A percentile compares a stretch with the other conserved stretches of the same genome.
Evolutionary conservation across 2,888 invertebrate genomes (phyloP).

Genomic region (Odontomyia ornata): DNA sequence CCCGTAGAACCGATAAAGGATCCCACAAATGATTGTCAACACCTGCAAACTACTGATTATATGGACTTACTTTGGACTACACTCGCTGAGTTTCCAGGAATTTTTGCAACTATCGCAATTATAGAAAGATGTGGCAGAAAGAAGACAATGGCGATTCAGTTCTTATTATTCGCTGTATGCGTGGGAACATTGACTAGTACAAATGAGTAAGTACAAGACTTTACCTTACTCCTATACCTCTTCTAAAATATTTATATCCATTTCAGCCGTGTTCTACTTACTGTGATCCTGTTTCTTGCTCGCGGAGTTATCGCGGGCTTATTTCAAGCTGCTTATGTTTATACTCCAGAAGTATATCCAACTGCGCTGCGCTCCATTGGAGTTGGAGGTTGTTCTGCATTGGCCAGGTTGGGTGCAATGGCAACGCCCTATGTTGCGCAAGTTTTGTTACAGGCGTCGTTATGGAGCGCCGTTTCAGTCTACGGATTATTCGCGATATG

Average conservation of each 20-base stretch:
- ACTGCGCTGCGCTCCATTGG: slow-evolving; percentile 88
- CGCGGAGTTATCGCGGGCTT: slow-evolving; percentile 92
- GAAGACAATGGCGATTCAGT: slow-evolving; percentile 93
- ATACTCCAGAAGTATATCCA: slow-evolving; percentile 95
- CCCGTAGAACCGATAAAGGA: slow-evolving; percentile 53
- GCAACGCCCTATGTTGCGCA: slow-evolving; percentile 93
- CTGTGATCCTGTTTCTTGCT: slow-evolving; percentile 85
- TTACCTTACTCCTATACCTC: background rate
- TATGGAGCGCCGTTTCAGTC: slow-evolving; percentile 68
- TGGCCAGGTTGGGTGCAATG: slow-evolving; percentile 93
- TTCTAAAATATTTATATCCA: slow-evolving; percentile 46
- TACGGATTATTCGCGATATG: slow-evolving; percentile 70
- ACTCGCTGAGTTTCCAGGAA: slow-evolving; percentile 91
- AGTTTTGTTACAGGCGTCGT: slow-evolving; percentile 73
- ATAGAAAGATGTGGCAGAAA: slow-evolving; percentile 91
- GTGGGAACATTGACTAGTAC: slow-evolving; percentile 79
- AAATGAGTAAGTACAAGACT: slow-evolving; percentile 68
- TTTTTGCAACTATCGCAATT: slow-evolving; percentile 86
- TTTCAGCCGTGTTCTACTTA: slow-evolving; percentile 77
- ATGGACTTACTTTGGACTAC: slow-evolving; percentile 94
- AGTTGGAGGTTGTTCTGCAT: slow-evolving; percentile 90
- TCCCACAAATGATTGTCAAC: slow-evolving; percentile 70
- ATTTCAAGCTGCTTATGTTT: slow-evolving; percentile 95
- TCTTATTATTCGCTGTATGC: slow-evolving; percentile 82
- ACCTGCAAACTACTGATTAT: slow-evolving; percentile 85